Evolutionary conservation across 2,797 vertebrate genomes (phyloP).

Genomic region (Staurois parvus): DNA sequence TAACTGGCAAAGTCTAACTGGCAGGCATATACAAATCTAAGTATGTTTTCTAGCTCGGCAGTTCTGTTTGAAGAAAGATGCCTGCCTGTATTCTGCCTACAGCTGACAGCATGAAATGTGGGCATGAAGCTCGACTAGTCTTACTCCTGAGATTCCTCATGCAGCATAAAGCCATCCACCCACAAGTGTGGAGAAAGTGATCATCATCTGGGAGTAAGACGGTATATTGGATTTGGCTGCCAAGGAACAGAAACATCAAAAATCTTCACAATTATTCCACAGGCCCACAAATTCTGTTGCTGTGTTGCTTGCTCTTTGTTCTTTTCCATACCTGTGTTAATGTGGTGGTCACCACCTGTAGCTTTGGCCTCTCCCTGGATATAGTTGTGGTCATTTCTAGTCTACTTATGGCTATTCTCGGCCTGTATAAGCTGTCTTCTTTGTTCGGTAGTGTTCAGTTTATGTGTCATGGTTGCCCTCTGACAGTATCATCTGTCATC

Average conservation of each 20-base stretch:
- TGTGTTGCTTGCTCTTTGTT: neutral
- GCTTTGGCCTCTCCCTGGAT: neutral
- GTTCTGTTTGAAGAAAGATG: constrained; percentile 23
- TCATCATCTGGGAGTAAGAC: neutral
- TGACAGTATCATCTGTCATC: too few species aligned
- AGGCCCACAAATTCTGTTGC: neutral
- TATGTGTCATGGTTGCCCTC: too few species aligned
- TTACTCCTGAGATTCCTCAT: constrained; percentile 3
- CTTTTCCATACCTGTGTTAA: neutral
- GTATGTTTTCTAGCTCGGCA: constrained; percentile 27
- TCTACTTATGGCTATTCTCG: too few species aligned
- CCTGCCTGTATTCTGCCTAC: constrained; percentile 13
- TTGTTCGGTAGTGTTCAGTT: too few species aligned
- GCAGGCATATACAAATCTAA: constrained; percentile 33
- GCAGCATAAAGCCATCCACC: neutral
- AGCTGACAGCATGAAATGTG: constrained; percentile 34
- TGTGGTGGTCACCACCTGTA: neutral
- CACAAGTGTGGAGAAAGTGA: constrained; percentile 23
- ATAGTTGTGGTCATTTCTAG: too few species aligned
- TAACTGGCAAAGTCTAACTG: constrained; percentile 31
- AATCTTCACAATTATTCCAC: neutral
- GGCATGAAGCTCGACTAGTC: neutral
- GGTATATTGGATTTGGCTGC: neutral
- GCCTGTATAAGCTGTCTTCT: too few species aligned
- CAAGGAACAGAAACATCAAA: neutral